Evolutionary conservation across 2,113 vertebrate genomes (phyloP).

Genomic region (Regulus satrapa): DNA sequence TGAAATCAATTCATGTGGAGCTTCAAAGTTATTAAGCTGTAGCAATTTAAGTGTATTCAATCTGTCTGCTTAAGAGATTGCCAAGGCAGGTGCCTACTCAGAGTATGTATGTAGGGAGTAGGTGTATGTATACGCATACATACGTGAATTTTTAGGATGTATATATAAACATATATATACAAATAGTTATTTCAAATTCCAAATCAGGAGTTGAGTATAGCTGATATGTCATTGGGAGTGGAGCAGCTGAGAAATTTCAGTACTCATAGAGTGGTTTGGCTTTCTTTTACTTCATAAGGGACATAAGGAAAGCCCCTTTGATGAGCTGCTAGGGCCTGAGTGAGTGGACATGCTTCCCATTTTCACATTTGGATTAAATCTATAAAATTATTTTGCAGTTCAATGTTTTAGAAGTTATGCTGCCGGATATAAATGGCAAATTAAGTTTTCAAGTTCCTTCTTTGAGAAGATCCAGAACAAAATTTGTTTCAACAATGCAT

Average conservation of each 20-base stretch:
- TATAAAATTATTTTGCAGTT: neutral
- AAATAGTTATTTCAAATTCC: neutral
- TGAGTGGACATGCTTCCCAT: neutral
- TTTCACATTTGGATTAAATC: neutral
- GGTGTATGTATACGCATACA: neutral
- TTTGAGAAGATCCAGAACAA: neutral
- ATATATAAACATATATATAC: neutral
- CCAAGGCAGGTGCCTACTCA: neutral
- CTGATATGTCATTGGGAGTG: neutral
- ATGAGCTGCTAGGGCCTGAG: neutral
- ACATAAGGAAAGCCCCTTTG: neutral
- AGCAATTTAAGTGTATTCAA: neutral
- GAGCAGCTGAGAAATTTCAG: neutral
- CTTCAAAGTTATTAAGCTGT: slow-evolving; percentile 25
- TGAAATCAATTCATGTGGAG: slow-evolving; percentile 26
- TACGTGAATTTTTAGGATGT: neutral
- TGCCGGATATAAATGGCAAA: neutral
- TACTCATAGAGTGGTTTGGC: neutral
- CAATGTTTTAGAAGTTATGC: neutral
- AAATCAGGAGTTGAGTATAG: neutral
- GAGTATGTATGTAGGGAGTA: neutral
- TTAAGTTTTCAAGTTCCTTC: neutral
- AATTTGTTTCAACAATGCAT: neutral
- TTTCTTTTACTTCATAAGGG: neutral
- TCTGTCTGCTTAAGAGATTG: slow-evolving; percentile 5